Conservation (phyloP, 1,140 invertebrate species). For the Sesamia nonagrioides region DNA sequence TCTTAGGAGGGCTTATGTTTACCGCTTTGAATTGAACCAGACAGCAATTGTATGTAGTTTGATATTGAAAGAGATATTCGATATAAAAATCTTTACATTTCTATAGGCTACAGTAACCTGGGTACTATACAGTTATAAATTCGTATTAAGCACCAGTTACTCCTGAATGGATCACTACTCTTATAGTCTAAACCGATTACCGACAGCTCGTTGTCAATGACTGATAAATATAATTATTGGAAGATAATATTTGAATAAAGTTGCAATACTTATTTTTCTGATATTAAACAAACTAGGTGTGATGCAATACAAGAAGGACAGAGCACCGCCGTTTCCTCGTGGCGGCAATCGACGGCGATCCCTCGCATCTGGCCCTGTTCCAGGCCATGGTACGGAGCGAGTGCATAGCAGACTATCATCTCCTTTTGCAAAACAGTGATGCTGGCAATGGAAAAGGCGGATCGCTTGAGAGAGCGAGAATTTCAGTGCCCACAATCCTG, state of each 20-base stretch:
- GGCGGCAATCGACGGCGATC: no score
- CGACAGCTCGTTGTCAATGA: not conserved
- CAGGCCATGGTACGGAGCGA: no score
- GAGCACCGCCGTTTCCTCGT: no score
- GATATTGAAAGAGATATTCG: not conserved
- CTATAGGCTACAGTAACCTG: not conserved
- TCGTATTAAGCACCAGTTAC: not conserved
- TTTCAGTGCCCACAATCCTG: no score
- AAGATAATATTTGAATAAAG: slow-evolving; percentile 8
- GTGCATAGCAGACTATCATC: no score
- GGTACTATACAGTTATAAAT: not conserved
- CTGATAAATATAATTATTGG: not conserved
- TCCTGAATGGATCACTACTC: not conserved
- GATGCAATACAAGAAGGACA: not conserved
- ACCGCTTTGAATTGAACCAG: slow-evolving; percentile 10
- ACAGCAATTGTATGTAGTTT: not conserved
- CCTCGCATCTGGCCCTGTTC: no score
- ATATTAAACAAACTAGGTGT: not conserved
- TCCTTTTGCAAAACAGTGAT: no score
- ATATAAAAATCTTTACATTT: not conserved
- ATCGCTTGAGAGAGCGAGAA: no score
- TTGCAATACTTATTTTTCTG: not conserved
- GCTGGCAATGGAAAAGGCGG: no score
- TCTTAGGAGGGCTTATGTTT: slow-evolving; percentile 9
- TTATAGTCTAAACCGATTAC: not conserved